These are phyloP conservation scores for Coboldia fuscipes DNA, from an alignment of 1,140 invertebrate species.

Conservation along the genomic window DNA sequence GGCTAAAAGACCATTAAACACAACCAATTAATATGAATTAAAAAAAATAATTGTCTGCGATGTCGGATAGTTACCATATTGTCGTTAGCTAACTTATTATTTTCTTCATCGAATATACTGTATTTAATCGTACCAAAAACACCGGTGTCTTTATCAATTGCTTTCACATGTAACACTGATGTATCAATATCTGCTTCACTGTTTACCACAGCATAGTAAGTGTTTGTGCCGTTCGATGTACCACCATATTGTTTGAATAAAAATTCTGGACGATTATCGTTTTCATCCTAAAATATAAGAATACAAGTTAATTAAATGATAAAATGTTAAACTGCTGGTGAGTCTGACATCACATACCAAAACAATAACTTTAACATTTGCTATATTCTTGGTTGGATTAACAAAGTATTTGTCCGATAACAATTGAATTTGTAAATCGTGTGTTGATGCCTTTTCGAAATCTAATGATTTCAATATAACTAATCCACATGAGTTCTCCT, in stretches of 20 bases:
- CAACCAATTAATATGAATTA: neutral
- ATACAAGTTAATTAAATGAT: too few species aligned
- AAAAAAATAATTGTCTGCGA: neutral
- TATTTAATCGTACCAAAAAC: constrained; percentile 56
- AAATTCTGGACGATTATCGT: constrained; percentile 70
- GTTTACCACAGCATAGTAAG: constrained; percentile 51
- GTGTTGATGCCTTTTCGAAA: constrained; percentile 47
- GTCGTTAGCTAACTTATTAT: constrained; percentile 28
- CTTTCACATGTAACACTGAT: constrained; percentile 48
- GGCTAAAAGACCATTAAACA: constrained; percentile 8
- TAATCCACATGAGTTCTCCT: constrained; percentile 58
- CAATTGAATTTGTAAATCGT: constrained; percentile 51
- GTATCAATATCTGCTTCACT: constrained; percentile 44
- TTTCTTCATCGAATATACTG: constrained; percentile 20
- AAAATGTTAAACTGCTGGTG: too few species aligned
- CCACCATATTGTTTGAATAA: constrained; percentile 29
- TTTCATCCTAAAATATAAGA: constrained; percentile 67
- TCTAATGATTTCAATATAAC: constrained; percentile 46
- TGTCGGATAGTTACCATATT: constrained; percentile 6
- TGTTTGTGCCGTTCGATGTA: constrained; percentile 22
- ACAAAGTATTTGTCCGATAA: constrained; percentile 53
- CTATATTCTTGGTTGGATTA: constrained; percentile 46
- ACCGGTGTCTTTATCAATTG: constrained; percentile 62
- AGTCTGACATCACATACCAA: too few species aligned
- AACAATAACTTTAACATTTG: constrained; percentile 59